Evolutionary conservation across 2,888 invertebrate species (phyloP).

Genomic region (Axea sp.): DNA sequence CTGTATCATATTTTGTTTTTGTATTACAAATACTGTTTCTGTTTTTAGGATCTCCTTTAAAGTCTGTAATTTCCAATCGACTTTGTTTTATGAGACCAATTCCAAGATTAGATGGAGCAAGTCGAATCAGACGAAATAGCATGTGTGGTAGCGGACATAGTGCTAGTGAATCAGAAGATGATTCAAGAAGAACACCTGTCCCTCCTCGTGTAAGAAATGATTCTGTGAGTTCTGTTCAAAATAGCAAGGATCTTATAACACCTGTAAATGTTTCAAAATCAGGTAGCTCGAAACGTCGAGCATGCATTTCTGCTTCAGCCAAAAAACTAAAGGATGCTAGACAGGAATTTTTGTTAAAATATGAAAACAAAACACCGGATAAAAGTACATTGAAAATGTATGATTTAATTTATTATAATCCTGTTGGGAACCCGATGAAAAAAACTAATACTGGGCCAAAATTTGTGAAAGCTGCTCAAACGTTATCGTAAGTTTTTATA

Average conservation of each 20-base stretch:
- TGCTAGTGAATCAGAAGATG: constrained; percentile 86
- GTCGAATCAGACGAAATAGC: constrained; percentile 83
- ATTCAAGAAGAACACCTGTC: constrained; percentile 74
- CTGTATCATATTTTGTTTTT: background rate
- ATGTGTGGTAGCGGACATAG: constrained; percentile 80
- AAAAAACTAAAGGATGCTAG: constrained; percentile 81
- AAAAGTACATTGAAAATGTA: constrained; percentile 91
- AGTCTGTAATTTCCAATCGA: constrained; percentile 81
- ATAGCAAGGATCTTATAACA: constrained; percentile 66
- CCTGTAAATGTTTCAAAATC: constrained; percentile 54
- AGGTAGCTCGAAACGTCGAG: constrained; percentile 69
- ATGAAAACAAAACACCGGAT: constrained; percentile 81
- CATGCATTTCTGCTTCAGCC: constrained; percentile 79
- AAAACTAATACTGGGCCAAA: constrained; percentile 58
- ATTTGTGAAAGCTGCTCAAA: constrained; percentile 8
- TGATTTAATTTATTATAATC: constrained; percentile 95
- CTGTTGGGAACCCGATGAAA: constrained; percentile 86
- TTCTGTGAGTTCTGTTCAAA: constrained; percentile 80
- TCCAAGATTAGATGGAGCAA: constrained; percentile 82
- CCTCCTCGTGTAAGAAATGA: constrained; percentile 79
- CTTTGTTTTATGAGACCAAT: constrained; percentile 84
- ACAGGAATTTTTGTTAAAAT: constrained; percentile 81
- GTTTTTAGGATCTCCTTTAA: constrained; percentile 81
- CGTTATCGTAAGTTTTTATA: constrained; percentile 68
- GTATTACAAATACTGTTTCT: no score